phyloP scores from a whole-genome alignment of 2,797 vertebrate genomes.

The Chromis chromis region DNA sequence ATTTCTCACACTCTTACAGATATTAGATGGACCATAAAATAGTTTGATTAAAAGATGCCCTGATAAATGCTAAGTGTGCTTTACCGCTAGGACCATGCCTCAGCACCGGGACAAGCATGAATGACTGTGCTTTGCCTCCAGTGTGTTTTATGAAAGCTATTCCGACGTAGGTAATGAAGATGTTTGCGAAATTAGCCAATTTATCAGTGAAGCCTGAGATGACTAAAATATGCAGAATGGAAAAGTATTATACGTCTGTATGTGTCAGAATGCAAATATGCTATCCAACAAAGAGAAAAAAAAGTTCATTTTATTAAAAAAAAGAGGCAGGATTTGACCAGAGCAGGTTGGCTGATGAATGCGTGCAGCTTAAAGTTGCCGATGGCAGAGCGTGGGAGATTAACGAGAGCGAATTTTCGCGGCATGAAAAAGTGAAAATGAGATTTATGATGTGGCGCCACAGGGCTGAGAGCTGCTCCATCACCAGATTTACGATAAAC shows the following conservation, averaged over 20 bases:
- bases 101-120: conserved; percentile 35
- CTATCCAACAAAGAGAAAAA: conserved; percentile 43
- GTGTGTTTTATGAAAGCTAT: conserved; percentile 57
- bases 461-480: conserved; percentile 84
- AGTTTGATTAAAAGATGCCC: conserved; percentile 80
- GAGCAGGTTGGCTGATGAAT: conserved; percentile 83
- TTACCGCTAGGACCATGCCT: conserved; percentile 21
- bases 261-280: conserved; percentile 52
- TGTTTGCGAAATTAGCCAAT: conserved; percentile 60
- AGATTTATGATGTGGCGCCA: conserved; percentile 86
- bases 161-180: conserved; percentile 53
- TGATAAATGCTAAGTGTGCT: conserved; percentile 72
- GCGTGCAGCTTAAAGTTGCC: conserved; percentile 82
- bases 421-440: conserved; percentile 84
- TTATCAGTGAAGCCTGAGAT: conserved; percentile 46
- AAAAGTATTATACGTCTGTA: conserved; percentile 15
- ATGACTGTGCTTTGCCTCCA: conserved; percentile 43
- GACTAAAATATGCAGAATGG: conserved; percentile 40
- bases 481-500: conserved; percentile 89
- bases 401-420: conserved; percentile 86
- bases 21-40: conserved; percentile 78
- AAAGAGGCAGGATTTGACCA: conserved; percentile 70
- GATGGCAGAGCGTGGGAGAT: conserved; percentile 83
- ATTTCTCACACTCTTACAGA: conserved; percentile 69
- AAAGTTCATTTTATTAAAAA: conserved; percentile 25